Conservation (phyloP, 2,888 invertebrate genomes). For the Quadroppia sp. region DNA sequence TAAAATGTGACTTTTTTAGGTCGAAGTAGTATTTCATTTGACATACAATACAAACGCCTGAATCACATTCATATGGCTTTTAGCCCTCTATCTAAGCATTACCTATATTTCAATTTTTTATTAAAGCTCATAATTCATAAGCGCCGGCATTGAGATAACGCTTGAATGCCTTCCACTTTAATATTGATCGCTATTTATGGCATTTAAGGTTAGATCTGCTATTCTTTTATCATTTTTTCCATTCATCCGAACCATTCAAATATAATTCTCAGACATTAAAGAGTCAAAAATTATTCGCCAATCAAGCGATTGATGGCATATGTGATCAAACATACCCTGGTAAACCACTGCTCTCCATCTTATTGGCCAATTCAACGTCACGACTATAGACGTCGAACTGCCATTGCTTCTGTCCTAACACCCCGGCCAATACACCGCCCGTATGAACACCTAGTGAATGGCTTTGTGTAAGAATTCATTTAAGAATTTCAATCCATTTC, state of each 20-base stretch:
- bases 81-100: background rate
- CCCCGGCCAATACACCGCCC: conserved; percentile 87
- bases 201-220: background rate
- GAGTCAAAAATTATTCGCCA: background rate
- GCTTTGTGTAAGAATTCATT: background rate
- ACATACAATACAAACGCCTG: background rate
- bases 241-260: conserved; percentile 6
- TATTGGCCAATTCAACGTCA: conserved; percentile 90
- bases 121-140: conserved; percentile 3
- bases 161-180: background rate
- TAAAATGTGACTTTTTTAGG: conserved; percentile 18
- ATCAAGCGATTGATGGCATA: background rate
- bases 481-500: background rate
- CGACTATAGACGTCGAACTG: conserved; percentile 92
- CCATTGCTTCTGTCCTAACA: conserved; percentile 91
- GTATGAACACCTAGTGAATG: conserved; percentile 66
- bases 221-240: background rate
- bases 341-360: conserved; percentile 93
- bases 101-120: background rate
- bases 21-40: conserved; percentile 1
- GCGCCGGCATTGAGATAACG: background rate
- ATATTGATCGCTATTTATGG: background rate
- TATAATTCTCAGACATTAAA: background rate
- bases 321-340: conserved; percentile 88
- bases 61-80: background rate